These are phyloP conservation scores for Enteromius mattozi DNA, from an alignment of 2,797 vertebrate species.

Conservation along the genomic window DNA sequence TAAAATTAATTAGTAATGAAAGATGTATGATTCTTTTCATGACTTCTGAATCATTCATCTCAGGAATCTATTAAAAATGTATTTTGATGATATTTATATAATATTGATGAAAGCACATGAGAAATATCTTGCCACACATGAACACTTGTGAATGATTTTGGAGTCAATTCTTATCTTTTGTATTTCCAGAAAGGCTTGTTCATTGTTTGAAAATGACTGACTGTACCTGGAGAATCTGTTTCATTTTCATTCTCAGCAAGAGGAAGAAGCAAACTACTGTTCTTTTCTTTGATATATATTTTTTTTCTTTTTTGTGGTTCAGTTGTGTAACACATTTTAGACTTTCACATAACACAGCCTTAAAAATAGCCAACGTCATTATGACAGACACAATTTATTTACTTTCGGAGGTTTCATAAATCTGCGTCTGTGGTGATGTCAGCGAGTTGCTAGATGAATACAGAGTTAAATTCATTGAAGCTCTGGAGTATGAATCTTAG, in stretches of 20 bases:
- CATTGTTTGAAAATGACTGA: slow-evolving; percentile 23
- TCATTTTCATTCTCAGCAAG: slow-evolving; percentile 31
- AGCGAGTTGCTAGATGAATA: slow-evolving; percentile 5
- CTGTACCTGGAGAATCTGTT: slow-evolving; percentile 17
- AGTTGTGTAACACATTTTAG: neutral
- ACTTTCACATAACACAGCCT: slow-evolving; percentile 16
- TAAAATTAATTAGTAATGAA: slow-evolving; percentile 37
- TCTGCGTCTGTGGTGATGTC: neutral
- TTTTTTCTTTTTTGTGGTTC: neutral
- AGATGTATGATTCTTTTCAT: slow-evolving; percentile 35
- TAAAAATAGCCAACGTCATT: slow-evolving; percentile 2
- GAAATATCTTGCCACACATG: slow-evolving; percentile 18
- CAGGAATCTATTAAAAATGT: slow-evolving; percentile 36
- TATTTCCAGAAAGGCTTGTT: slow-evolving; percentile 8
- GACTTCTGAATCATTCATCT: slow-evolving; percentile 33
- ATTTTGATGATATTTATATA: slow-evolving; percentile 41
- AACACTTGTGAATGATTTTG: slow-evolving; percentile 31
- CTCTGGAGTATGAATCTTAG: neutral
- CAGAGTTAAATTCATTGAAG: neutral
- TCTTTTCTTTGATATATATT: slow-evolving; percentile 37
- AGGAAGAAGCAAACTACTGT: slow-evolving; percentile 51
- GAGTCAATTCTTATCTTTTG: slow-evolving; percentile 30
- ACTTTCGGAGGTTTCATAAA: neutral
- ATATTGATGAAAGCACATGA: slow-evolving; percentile 43
- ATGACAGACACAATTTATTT: neutral